These are phyloP conservation scores for Anolis apletophallus DNA, from an alignment of 2,797 vertebrate species.

Conservation along the genomic window DNA sequence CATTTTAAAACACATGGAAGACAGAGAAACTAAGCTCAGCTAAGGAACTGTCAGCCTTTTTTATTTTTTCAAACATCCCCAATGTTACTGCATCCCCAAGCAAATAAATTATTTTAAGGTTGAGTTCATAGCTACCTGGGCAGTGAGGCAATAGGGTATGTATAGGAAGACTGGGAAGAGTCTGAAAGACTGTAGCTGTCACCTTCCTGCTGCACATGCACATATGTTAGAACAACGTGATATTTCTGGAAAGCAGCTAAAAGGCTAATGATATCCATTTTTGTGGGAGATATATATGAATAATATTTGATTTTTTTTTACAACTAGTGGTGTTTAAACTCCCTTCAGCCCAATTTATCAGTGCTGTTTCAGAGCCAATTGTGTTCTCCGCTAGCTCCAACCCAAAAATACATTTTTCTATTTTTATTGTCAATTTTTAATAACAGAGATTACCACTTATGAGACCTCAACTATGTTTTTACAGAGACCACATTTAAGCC, in stretches of 20 bases:
- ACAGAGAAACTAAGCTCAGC: neutral
- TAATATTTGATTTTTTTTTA: neutral
- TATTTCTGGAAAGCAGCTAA: slow-evolving; percentile 10
- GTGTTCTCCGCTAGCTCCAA: neutral
- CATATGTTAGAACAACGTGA: too few relatives aligned
- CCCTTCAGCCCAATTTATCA: neutral
- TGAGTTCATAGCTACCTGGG: neutral
- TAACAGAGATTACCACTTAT: neutral
- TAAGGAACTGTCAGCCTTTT: neutral
- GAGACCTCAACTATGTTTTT: neutral
- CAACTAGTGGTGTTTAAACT: neutral
- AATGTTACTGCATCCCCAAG: neutral
- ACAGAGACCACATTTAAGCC: slow-evolving; percentile 1
- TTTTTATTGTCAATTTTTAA: neutral
- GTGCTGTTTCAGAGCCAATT: neutral
- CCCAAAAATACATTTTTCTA: neutral
- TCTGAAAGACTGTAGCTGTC: neutral
- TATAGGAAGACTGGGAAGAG: neutral
- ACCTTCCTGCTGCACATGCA: neutral
- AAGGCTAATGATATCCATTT: too few relatives aligned
- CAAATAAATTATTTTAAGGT: neutral
- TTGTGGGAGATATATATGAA: neutral
- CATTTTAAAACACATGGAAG: neutral
- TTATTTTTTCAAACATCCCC: neutral
- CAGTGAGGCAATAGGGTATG: neutral